Percentiles rank a stretch among this genome's conserved stretches.
Conservation (phyloP, 2,113 vertebrate genomes). For the Isichthys henryi region DNA sequence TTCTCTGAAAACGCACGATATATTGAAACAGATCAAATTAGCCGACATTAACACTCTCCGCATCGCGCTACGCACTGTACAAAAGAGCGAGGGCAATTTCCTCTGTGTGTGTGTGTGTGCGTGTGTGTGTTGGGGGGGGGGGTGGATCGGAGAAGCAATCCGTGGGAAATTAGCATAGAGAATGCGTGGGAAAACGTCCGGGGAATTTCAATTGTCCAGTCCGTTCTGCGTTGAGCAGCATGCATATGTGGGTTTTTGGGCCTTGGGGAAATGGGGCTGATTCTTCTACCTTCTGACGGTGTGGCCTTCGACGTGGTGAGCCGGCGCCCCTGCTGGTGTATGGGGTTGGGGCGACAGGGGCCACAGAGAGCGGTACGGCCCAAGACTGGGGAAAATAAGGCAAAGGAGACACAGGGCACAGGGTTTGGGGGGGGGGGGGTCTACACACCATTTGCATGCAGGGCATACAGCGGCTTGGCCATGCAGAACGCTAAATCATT, state of each 20-base stretch:
- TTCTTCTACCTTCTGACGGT: not conserved
- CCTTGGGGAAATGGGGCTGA: not conserved
- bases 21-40: conserved; percentile 44
- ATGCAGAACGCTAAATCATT: conserved; percentile 21
- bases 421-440: not conserved
- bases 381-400: not conserved
- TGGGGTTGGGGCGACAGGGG: not conserved
- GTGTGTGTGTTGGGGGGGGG: not conserved
- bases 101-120: not conserved
- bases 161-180: conserved; percentile 55
- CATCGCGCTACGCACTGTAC: conserved; percentile 44
- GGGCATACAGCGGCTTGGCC: not conserved
- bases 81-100: conserved; percentile 56
- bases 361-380: not conserved
- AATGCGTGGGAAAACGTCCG: conserved; percentile 53
- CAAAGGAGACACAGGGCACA: not conserved
- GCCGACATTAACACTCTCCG: conserved; percentile 56
- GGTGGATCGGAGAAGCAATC: conserved; percentile 47
- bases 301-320: not conserved
- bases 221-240: conserved; percentile 24
- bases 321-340: not conserved
- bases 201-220: conserved; percentile 56
- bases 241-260: not conserved
- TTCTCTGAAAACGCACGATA: conserved; percentile 41
- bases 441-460: not conserved